Evolutionary conservation across 2,888 invertebrate genomes (phyloP), one percentile per base, ranked within the genome.

Genomic region (Scotopteryx bipunctaria): DNA sequence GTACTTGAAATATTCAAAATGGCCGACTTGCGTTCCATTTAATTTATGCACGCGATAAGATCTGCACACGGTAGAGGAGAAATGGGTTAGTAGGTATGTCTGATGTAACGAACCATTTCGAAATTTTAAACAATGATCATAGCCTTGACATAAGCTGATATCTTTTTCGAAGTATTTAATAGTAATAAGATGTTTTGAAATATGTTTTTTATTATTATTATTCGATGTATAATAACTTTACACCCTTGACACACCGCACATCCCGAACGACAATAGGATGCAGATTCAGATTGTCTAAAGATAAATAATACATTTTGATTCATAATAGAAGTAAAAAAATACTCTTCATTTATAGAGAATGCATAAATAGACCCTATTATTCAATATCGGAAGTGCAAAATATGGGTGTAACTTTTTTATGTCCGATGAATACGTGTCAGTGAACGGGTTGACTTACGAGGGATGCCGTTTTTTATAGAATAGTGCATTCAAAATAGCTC

Each of bases 261-360:
- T 82, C 78, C 81, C 78, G 80, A 85, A 83, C 86, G 82, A 90
- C 90, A 90, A 90, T 88, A 76, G 89, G 89, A 90, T 90, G 89
- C 88, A 90, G 89, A 90, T 90, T 89, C 80, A 66, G 84, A 82
- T 85, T 86, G 84, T 87, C 80, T 82, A 87, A 86, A 90, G 89
- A 90, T 90, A 90, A 90, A 90, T 90, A 90, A 90, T 90, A 87
- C 87, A 86, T 87, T 90, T 87, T 90, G 90, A 90, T 90, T 90
- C 89, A 90, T 90, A 90, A 88, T 86, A 73, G 83, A 81, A 73
- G 82, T 83, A 85, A 89, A 90, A 89, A 61, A 88, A 86, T 81
- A 86, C 89, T 88, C 89, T 88, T 87, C 89, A 86, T 88, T 86
- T 86, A 90, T 89, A 65, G 90, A 83, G 82, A 88, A 88, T 89